A percentile compares a stretch with the other conserved stretches of the same genome.
phyloP scores from a whole-genome alignment of 1,140 invertebrate species.

The Aphaenogaster floridana region DNA sequence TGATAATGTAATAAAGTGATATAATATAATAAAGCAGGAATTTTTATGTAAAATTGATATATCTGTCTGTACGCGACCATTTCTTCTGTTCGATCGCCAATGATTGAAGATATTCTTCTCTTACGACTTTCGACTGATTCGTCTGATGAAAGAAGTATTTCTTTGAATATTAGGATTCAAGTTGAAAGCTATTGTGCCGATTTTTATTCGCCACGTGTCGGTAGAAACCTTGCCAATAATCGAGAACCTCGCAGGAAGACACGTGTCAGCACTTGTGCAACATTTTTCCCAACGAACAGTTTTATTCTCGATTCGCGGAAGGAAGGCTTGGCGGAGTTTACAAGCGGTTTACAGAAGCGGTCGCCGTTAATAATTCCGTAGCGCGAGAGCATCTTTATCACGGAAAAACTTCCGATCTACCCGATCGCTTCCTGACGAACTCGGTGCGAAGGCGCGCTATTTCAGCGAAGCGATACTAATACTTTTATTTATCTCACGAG shows the following conservation, averaged over 20 bases:
- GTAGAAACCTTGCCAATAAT: conserved; percentile 7
- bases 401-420: conserved; percentile 16
- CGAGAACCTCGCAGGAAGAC: not conserved
- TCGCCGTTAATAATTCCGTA: conserved; percentile 38
- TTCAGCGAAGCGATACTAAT: conserved; percentile 34
- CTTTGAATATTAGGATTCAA: not conserved
- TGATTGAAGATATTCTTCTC: not conserved
- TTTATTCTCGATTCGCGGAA: conserved; percentile 13
- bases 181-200: not conserved
- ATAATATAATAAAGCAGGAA: not conserved
- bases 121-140: not conserved
- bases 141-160: not conserved
- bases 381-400: conserved; percentile 49
- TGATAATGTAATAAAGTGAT: not conserved
- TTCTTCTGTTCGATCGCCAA: not conserved
- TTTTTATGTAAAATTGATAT: not conserved
- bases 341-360: conserved; percentile 35
- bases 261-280: not conserved
- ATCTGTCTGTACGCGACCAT: not conserved
- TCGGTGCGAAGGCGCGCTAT: not conserved
- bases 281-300: not conserved
- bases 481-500: conserved; percentile 25
- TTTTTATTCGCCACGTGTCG: not conserved
- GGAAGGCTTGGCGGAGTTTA: not conserved
- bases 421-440: not conserved